Evolutionary conservation across 1,140 invertebrate species (phyloP).

Genomic region (Diachasmimorpha longicaudata): DNA sequence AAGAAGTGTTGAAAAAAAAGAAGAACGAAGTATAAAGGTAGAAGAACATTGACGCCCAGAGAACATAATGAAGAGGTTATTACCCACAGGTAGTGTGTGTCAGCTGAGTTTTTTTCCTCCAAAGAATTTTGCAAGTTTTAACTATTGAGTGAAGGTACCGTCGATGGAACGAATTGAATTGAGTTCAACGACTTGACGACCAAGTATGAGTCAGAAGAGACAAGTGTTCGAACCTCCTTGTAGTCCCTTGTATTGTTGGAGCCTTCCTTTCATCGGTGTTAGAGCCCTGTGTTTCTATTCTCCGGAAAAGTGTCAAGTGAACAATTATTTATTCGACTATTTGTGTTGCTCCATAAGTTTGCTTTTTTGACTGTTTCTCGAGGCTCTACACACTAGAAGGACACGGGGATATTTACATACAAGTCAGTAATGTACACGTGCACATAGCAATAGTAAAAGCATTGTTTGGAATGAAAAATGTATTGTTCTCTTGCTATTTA

Average conservation of each 20-base stretch:
- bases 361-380: too few species aligned
- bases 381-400: background rate
- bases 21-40: background rate
- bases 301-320: too few species aligned
- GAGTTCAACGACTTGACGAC: constrained; percentile 4
- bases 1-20: background rate
- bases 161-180: background rate
- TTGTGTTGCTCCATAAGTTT: too few species aligned
- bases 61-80: background rate
- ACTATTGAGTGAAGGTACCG: too few species aligned
- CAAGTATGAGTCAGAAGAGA: background rate
- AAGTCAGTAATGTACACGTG: background rate
- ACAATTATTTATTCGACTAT: too few species aligned
- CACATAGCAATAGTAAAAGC: background rate
- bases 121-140: too few species aligned
- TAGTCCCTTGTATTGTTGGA: background rate
- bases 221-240: background rate
- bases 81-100: background rate
- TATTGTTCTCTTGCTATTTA: background rate
- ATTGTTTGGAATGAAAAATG: background rate
- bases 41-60: background rate
- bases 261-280: background rate
- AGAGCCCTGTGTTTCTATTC: background rate
- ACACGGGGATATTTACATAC: background rate
- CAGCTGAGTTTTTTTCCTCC: background rate